Base-by-base conservation (phyloP, 2,888 invertebrate genomes). In the Amblyjoppa fuscipennis region DNA sequence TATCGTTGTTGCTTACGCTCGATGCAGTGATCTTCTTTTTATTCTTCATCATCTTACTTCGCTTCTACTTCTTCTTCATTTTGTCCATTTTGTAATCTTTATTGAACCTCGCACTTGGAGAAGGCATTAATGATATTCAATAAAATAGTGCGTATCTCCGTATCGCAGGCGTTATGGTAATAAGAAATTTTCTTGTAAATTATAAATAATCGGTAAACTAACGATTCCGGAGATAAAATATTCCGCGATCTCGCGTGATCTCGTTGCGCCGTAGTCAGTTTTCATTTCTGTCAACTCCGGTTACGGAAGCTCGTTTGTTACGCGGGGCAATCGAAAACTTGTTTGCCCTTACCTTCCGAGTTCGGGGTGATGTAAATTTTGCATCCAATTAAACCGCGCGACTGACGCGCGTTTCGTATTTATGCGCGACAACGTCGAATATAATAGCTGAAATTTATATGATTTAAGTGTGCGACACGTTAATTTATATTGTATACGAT, bases 121-220 rank as follows among this genome's bases (percentile, higher is more conserved):
- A 61, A 31, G 20, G 61, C 45, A 74, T 74, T 61, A 74, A 61
- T 61, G 64, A 64, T 74, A 45, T 45, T 59, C 20, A 61, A 74
- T 61, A 61, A 74, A 61, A 61, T 74, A 28, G 9, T 25, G 28
- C 11, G 13, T 74, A 28, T 28, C 11, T 28, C n/a, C 9, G 49
- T 70, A 70, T 70, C 51, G 61, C 59, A 25, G 59, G 28, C 59
- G 59, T 59, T 59, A n/a, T 74, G 74, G 45, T 74, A 74, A 74
- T 74, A 59, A 61, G 45, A 74, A 31, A 64, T 74, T 25, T 61
- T 45, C 45, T 49, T 45, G 31, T 61, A 61, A 68, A 68, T 68
- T 38, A 68, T 38, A 11, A 61, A 74, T 49, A 61, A 61, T 61
- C n/a, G 28, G 28, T 13, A 45, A 45, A 59, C 45, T 61, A 28